These are phyloP conservation scores for Pammene aurita DNA, from an alignment of 2,888 invertebrate genomes.

Conservation along the genomic window DNA sequence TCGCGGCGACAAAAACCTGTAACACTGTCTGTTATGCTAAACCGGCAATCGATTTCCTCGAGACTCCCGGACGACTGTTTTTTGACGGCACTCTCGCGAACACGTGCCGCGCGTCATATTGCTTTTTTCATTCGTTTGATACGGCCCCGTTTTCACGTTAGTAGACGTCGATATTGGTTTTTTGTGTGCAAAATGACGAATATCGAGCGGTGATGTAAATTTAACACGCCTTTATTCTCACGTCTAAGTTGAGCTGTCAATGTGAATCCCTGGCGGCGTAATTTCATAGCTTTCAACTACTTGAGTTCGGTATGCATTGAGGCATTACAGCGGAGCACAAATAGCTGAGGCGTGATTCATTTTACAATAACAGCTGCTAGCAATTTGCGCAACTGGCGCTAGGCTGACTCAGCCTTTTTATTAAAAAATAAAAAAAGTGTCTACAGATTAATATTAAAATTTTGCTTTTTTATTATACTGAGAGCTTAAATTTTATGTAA, in stretches of 20 bases:
- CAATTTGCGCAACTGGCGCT: slow-evolving; percentile 7
- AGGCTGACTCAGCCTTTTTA: slow-evolving; percentile 6
- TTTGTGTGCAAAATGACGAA: slow-evolving; percentile 58
- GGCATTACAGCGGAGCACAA: slow-evolving; percentile 21
- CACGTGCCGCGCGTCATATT: slow-evolving; percentile 71
- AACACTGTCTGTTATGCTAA: slow-evolving; percentile 66
- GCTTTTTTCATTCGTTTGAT: slow-evolving; percentile 73
- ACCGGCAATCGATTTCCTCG: slow-evolving; percentile 69
- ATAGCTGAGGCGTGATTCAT: slow-evolving; percentile 22
- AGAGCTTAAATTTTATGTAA: slow-evolving; percentile 24
- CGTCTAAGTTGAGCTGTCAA: slow-evolving; percentile 40
- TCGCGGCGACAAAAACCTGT: slow-evolving; percentile 63
- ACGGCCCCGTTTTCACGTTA: slow-evolving; percentile 65
- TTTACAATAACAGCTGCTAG: slow-evolving; percentile 21
- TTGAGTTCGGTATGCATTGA: slow-evolving; percentile 32
- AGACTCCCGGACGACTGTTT: slow-evolving; percentile 66
- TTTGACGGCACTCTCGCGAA: slow-evolving; percentile 68
- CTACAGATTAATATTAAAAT: neutral
- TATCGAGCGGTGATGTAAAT: slow-evolving; percentile 56
- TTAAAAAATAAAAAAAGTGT: slow-evolving; percentile 1
- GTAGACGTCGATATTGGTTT: slow-evolving; percentile 67
- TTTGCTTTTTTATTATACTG: slow-evolving; percentile 2
- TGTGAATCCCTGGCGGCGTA: slow-evolving; percentile 31
- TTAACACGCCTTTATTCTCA: slow-evolving; percentile 50
- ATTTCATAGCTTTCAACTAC: slow-evolving; percentile 40